Percentiles rank a stretch among this genome's conserved stretches.
Evolutionary conservation across 1,140 invertebrate species (phyloP).

Genomic region (Stegodyphus mimosarum): DNA sequence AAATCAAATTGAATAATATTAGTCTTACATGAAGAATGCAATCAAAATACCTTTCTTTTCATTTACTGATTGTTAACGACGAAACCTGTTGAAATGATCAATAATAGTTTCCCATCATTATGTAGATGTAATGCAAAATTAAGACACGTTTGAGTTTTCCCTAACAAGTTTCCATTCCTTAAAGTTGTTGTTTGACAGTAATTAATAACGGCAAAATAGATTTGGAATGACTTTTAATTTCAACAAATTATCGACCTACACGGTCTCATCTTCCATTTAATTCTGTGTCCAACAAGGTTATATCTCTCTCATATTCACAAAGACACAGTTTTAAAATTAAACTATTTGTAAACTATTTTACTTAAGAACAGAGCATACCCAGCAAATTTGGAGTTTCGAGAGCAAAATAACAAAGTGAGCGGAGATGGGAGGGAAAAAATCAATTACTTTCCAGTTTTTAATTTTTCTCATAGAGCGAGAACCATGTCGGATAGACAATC

Average conservation of each 20-base stretch:
- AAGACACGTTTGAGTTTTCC: slow-evolving; percentile 24
- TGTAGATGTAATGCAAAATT: neutral
- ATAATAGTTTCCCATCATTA: no score
- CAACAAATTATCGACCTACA: no score
- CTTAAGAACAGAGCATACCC: slow-evolving; percentile 16
- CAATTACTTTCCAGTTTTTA: slow-evolving; percentile 51
- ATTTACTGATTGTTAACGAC: no score
- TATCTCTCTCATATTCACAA: slow-evolving; percentile 3
- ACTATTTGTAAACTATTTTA: slow-evolving; percentile 50
- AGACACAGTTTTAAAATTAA: slow-evolving; percentile 49
- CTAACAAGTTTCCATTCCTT: neutral
- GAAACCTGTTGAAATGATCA: no score
- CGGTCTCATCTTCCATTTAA: slow-evolving; percentile 5
- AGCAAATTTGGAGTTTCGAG: neutral
- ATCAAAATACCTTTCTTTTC: no score
- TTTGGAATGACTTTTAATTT: neutral
- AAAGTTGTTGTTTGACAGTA: neutral
- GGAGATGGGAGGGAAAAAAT: slow-evolving; percentile 14
- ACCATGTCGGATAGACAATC: slow-evolving; percentile 16
- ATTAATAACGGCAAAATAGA: slow-evolving; percentile 40
- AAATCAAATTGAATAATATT: no score
- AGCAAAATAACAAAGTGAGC: slow-evolving; percentile 7
- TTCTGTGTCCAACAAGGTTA: slow-evolving; percentile 28
- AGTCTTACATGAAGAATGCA: no score
- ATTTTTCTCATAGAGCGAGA: slow-evolving; percentile 38